Conservation (phyloP, 2,113 vertebrate species). For the Trichomycterus rosablanca region DNA sequence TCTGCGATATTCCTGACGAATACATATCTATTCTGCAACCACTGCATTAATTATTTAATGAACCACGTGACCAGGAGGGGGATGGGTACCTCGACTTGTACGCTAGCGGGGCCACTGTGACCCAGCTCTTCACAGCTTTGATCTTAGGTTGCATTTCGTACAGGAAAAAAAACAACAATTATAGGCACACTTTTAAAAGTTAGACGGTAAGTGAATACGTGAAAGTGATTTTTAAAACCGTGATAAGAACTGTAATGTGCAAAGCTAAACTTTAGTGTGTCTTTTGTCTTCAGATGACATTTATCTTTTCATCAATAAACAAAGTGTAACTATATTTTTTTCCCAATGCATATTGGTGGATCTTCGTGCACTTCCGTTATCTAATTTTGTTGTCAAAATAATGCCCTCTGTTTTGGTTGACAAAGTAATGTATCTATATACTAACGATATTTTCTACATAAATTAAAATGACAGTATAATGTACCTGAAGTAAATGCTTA, state of each 20-base stretch:
- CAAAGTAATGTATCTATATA: conserved; percentile 2
- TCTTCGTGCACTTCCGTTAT: neutral
- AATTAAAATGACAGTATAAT: conserved; percentile 15
- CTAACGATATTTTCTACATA: conserved; percentile 8
- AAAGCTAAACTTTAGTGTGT: conserved; percentile 1
- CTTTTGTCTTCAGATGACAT: neutral
- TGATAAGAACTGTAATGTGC: neutral
- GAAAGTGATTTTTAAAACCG: no score
- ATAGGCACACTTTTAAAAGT: conserved; percentile 9
- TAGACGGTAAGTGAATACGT: conserved; percentile 19
- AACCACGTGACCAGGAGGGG: conserved; percentile 87
- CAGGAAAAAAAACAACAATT: conserved; percentile 1
- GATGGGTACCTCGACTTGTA: conserved; percentile 71
- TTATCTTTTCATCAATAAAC: no score
- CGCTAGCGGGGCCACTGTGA: conserved; percentile 82
- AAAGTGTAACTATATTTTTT: no score
- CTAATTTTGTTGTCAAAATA: neutral
- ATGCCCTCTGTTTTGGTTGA: neutral
- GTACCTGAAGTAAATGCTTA: conserved; percentile 24
- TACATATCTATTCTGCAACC: conserved; percentile 97
- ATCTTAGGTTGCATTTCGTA: conserved; percentile 39
- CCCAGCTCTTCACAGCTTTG: conserved; percentile 75
- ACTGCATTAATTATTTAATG: conserved; percentile 98
- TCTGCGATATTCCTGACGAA: conserved; percentile 91
- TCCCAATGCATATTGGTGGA: neutral